Base-by-base conservation (phyloP, 1,140 invertebrate genomes). In the Ceratoteleas bidentatus region DNA sequence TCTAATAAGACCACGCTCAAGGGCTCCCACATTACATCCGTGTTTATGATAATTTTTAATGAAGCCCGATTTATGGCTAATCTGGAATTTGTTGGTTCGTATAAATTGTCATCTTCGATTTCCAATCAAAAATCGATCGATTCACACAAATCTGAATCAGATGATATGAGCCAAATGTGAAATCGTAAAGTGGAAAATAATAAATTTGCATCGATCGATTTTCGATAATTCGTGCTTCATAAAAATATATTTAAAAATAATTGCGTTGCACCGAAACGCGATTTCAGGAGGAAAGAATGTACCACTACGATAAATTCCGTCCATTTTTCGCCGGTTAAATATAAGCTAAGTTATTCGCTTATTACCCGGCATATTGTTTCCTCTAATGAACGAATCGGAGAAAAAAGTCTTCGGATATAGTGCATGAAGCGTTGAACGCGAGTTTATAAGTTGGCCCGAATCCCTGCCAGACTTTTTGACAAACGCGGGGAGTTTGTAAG, bases 11-110 rank as follows among this genome's bases (percentile, higher is more conserved):
- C 14, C 6, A 8, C 6, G n/a, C 40, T 69, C 54, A 76, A 70
- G 56, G 50, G 43, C 58, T 69, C 60, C 33, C 50, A 64, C 14
- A 34, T 78, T 64, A 70, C 69, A 69, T 56, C 74, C 74, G 45
- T 69, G 49, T 77, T 77, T 69, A 77, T 57, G 58, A 47, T 77
- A 14, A 69, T 62, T 77, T 76, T 77, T 77, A 77, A 77, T 69
- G 64, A 77, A 69, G 15, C 45, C 57, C 38, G 11, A 64, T 61
- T 72, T 72, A 62, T 62, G 10, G 49, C 7, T 53, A 62, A 72
- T 61, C 68, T 61, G 15, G 34, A 40, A 74, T 64, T 72, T 72
- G 49, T 56, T 47, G 49, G 43, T 52, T 53, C 49, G n/a, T n/a
- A n/a, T n/a, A n/a, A n/a, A n/a, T n/a, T n/a, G n/a, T n/a, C n/a